Evolutionary conservation across 2,113 vertebrate genomes (phyloP).

Genomic region (Chiloscyllium plagiosum): DNA sequence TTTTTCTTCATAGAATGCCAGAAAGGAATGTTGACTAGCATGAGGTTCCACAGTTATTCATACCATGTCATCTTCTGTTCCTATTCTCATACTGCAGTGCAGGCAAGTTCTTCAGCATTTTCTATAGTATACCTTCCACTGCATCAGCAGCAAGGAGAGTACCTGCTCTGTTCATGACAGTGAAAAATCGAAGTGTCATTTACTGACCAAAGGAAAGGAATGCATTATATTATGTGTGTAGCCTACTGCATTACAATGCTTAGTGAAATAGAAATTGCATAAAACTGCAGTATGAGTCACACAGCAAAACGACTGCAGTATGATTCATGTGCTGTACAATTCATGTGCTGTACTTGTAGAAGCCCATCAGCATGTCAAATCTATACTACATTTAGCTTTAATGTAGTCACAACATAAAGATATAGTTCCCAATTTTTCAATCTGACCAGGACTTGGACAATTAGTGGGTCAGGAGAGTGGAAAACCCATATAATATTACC

Average conservation of each 20-base stretch:
- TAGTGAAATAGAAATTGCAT: conserved; percentile 16
- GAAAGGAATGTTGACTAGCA: conserved; percentile 19
- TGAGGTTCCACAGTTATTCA: conserved; percentile 12
- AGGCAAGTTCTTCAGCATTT: neutral
- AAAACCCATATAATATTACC: neutral
- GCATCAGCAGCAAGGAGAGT: neutral
- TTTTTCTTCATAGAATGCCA: conserved; percentile 26
- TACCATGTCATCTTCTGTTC: conserved; percentile 12
- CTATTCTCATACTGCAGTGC: neutral
- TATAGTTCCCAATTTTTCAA: neutral
- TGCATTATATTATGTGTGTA: neutral
- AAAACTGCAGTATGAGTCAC: conserved; percentile 35
- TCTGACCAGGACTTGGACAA: neutral
- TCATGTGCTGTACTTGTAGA: conserved; percentile 29
- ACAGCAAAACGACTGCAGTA: conserved; percentile 32
- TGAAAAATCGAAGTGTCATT: neutral
- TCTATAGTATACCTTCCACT: neutral
- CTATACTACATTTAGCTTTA: neutral
- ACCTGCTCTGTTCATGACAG: neutral
- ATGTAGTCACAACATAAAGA: neutral
- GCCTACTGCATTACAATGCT: neutral
- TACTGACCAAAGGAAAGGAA: neutral
- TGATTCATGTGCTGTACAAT: conserved; percentile 35
- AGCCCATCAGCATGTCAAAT: neutral
- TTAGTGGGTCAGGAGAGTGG: neutral